Conservation (phyloP, 2,888 invertebrate genomes). For the Liodrosophila aerea region DNA sequence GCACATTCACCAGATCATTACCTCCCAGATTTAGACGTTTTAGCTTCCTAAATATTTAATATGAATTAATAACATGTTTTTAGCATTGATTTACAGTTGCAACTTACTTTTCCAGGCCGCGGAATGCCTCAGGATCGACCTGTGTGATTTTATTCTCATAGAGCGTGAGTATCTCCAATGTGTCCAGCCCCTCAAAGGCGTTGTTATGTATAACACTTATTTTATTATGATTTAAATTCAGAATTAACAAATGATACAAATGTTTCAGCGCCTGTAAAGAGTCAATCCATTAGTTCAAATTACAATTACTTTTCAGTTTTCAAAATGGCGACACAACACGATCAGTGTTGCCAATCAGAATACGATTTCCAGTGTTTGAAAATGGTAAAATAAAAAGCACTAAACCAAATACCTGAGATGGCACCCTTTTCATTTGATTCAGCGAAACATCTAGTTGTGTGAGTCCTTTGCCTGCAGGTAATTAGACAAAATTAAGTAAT, state of each 20-base stretch:
- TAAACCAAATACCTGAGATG: constrained; percentile 87
- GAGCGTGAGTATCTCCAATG: constrained; percentile 92
- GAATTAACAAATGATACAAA: constrained; percentile 91
- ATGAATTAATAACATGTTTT: background rate
- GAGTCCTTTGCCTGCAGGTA: constrained; percentile 88
- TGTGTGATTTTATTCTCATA: constrained; percentile 92
- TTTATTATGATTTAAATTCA: constrained; percentile 94
- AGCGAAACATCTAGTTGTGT: constrained; percentile 94
- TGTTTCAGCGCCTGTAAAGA: constrained; percentile 86
- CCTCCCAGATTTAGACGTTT: constrained; percentile 93
- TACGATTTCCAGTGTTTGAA: background rate
- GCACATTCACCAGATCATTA: constrained; percentile 89
- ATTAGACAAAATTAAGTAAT: background rate
- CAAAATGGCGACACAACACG: no score
- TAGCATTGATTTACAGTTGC: background rate
- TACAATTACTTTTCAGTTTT: no score
- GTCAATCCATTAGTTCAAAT: background rate
- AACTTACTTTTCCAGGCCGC: constrained; percentile 92
- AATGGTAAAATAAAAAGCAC: no score
- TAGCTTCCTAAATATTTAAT: constrained; percentile 85
- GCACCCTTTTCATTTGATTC: constrained; percentile 91
- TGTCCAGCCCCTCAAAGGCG: constrained; percentile 93
- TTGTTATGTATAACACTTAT: constrained; percentile 90
- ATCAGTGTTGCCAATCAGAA: background rate
- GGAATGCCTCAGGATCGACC: constrained; percentile 92